Evolutionary conservation across 2,888 invertebrate species (phyloP).

Genomic region (Morpho achilles): DNA sequence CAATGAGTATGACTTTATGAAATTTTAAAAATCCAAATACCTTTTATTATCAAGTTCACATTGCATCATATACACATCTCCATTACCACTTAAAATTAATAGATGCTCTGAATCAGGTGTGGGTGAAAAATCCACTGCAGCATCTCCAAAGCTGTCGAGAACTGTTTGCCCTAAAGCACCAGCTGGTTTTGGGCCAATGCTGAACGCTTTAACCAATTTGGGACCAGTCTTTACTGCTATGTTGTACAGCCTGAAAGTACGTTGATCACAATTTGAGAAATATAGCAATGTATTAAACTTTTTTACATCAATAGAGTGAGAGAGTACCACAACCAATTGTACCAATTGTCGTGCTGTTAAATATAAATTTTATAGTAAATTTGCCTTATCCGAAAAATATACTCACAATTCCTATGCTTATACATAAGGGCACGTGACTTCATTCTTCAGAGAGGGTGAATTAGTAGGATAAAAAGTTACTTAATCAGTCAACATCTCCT

Average conservation of each 20-base stretch:
- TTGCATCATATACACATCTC: constrained; percentile 84
- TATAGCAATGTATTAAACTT: background rate
- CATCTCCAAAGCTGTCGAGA: constrained; percentile 86
- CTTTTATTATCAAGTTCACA: constrained; percentile 52
- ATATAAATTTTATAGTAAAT: no score
- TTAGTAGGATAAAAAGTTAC: no score
- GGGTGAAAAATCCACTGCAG: constrained; percentile 90
- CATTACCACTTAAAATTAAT: constrained; percentile 90
- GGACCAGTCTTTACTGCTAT: constrained; percentile 60
- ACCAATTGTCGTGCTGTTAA: no score
- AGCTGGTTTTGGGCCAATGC: constrained; percentile 61
- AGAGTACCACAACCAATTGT: no score
- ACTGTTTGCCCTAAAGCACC: constrained; percentile 62
- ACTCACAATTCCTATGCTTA: no score
- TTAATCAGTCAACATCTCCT: no score
- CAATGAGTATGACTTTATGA: no score
- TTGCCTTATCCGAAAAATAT: no score
- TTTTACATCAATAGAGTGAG: no score
- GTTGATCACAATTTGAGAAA: background rate
- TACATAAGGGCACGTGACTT: no score
- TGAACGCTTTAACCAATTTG: constrained; percentile 54
- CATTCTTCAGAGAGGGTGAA: no score
- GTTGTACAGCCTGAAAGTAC: constrained; percentile 66
- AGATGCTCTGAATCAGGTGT: constrained; percentile 63
- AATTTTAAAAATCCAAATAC: constrained; percentile 30